Evolutionary conservation across 2,113 vertebrate species (phyloP).

Genomic region (Acinonyx jubatus): DNA sequence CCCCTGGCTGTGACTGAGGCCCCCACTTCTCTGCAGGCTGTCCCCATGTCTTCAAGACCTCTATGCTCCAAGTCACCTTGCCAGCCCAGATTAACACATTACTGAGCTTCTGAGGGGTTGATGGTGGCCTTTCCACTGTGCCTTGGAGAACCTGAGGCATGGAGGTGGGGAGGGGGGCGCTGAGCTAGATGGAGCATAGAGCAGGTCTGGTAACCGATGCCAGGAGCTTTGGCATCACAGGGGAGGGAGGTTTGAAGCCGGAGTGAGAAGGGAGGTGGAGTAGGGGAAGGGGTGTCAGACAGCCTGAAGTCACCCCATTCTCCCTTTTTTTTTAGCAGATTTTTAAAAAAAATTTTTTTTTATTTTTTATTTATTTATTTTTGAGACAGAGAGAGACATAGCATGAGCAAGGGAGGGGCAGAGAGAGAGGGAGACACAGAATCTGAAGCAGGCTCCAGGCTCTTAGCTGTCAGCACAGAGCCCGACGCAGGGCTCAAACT

Average conservation of each 20-base stretch:
- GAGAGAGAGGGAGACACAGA: too few relatives aligned
- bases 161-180: rapidly evolving
- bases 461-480: too few relatives aligned
- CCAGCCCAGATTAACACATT: not conserved
- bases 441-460: too few relatives aligned
- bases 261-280: not conserved
- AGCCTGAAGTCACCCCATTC: not conserved
- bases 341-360: too few relatives aligned
- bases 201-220: not conserved
- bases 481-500: too few relatives aligned
- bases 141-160: not conserved
- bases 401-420: too few relatives aligned
- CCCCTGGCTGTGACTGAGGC: not conserved
- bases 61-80: not conserved
- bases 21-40: not conserved
- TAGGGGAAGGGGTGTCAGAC: not conserved
- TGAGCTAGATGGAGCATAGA: not conserved
- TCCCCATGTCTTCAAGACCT: not conserved
- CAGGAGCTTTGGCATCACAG: not conserved
- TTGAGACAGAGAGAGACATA: too few relatives aligned
- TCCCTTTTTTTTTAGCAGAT: not conserved
- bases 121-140: not conserved
- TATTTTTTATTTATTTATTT: too few relatives aligned
- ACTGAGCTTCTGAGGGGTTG: not conserved
- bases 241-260: not conserved